These are phyloP conservation scores for Perca fluviatilis DNA, from an alignment of 2,113 vertebrate species.

Conservation along the genomic window DNA sequence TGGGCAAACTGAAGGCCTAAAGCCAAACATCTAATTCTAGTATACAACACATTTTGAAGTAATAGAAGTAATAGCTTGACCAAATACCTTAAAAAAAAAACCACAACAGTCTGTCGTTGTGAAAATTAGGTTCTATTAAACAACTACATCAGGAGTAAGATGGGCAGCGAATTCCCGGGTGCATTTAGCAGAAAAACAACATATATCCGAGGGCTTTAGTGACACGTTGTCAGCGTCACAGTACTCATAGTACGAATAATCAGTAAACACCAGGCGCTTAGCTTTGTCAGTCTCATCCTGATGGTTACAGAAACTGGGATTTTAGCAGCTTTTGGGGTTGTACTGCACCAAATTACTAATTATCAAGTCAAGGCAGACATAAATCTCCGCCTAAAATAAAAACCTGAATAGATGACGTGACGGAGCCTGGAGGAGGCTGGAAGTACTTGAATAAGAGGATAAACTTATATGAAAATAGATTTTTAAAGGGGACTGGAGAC, in stretches of 20 bases:
- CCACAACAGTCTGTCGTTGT: neutral
- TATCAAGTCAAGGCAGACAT: slow-evolving; percentile 23
- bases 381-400: slow-evolving; percentile 37
- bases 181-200: slow-evolving; percentile 18
- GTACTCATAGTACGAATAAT: neutral
- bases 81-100: neutral
- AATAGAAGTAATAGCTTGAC: slow-evolving; percentile 13
- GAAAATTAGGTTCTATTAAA: neutral
- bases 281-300: slow-evolving; percentile 17
- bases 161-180: neutral
- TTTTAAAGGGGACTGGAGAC: slow-evolving; percentile 21
- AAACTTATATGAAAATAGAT: slow-evolving; percentile 30
- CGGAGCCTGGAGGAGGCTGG: slow-evolving; percentile 37
- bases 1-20: slow-evolving; percentile 18
- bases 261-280: slow-evolving; percentile 8
- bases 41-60: neutral
- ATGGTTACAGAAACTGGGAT: slow-evolving; percentile 28
- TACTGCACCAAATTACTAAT: slow-evolving; percentile 21
- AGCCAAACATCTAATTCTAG: slow-evolving; percentile 26
- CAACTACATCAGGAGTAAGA: neutral
- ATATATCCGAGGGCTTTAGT: neutral
- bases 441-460: slow-evolving; percentile 19
- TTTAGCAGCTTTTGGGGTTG: slow-evolving; percentile 33
- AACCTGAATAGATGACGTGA: slow-evolving; percentile 38
- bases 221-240: slow-evolving; percentile 4